Conservation (phyloP, 2,113 vertebrate genomes). For the Rutilus rutilus region DNA sequence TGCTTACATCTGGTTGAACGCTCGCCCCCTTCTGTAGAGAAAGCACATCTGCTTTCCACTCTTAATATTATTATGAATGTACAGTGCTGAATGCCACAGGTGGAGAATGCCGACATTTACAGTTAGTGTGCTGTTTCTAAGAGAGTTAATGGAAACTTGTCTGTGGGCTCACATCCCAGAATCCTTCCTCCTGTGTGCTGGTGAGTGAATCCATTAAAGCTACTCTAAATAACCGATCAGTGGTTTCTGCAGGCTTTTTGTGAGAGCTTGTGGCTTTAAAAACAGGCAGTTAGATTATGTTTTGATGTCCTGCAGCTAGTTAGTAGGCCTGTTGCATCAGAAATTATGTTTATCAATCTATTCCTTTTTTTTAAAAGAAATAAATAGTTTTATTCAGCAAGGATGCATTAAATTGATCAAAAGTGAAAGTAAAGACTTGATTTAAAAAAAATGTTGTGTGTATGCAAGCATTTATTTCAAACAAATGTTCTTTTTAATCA, state of each 20-base stretch:
- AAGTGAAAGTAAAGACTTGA: no score
- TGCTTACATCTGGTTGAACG: neutral
- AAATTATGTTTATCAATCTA: neutral
- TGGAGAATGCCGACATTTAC: neutral
- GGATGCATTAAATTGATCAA: neutral
- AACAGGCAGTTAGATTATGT: neutral
- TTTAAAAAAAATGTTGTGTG: no score
- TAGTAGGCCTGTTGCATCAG: neutral
- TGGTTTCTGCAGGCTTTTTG: neutral
- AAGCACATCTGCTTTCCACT: slow-evolving; percentile 14
- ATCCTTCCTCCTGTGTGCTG: neutral
- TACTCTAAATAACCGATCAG: slow-evolving; percentile 28
- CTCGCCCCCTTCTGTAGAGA: neutral
- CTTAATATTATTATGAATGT: neutral
- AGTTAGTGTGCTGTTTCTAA: neutral
- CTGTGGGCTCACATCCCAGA: neutral
- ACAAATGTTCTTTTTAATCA: no score
- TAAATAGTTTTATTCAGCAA: neutral
- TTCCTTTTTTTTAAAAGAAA: neutral
- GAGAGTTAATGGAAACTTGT: neutral
- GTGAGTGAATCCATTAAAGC: neutral
- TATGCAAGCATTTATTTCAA: no score
- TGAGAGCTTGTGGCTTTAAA: slow-evolving; percentile 16
- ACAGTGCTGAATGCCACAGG: slow-evolving; percentile 9
- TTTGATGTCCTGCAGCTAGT: neutral